phyloP scores from a whole-genome alignment of 2,113 vertebrate genomes.

The Amia ocellicauda region DNA sequence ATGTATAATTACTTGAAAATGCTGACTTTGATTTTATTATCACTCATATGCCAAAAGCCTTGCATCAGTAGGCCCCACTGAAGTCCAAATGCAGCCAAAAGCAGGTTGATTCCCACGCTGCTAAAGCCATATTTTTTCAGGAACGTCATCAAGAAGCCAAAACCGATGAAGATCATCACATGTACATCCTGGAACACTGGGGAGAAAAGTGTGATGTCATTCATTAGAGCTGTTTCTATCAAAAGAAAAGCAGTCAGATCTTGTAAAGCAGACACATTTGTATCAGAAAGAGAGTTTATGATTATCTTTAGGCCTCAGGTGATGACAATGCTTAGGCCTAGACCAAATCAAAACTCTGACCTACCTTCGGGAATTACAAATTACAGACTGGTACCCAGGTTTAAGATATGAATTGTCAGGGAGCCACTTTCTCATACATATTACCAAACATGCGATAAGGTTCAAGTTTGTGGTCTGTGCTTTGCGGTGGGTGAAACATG shows the following conservation, averaged over 20 bases:
- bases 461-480: no score
- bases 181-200: slow-evolving; percentile 94
- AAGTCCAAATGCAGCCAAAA: slow-evolving; percentile 88
- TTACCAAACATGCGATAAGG: no score
- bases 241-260: not conserved
- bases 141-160: slow-evolving; percentile 98
- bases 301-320: not conserved
- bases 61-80: slow-evolving; percentile 87
- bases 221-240: slow-evolving; percentile 18
- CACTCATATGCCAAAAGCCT: slow-evolving; percentile 64
- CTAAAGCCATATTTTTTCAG: slow-evolving; percentile 92
- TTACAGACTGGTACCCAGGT: no score
- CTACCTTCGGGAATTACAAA: no score
- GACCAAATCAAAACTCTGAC: no score
- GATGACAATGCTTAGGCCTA: not conserved
- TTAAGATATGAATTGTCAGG: no score
- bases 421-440: no score
- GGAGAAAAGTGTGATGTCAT: slow-evolving; percentile 16
- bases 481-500: no score
- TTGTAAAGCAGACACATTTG: no score
- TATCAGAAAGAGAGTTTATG: not conserved
- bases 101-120: slow-evolving; percentile 84
- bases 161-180: slow-evolving; percentile 95
- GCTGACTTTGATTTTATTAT: slow-evolving; percentile 58
- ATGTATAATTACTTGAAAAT: slow-evolving; percentile 66